Evolutionary conservation across 2,797 vertebrate species (phyloP).

Genomic region (Chiloscyllium punctatum): DNA sequence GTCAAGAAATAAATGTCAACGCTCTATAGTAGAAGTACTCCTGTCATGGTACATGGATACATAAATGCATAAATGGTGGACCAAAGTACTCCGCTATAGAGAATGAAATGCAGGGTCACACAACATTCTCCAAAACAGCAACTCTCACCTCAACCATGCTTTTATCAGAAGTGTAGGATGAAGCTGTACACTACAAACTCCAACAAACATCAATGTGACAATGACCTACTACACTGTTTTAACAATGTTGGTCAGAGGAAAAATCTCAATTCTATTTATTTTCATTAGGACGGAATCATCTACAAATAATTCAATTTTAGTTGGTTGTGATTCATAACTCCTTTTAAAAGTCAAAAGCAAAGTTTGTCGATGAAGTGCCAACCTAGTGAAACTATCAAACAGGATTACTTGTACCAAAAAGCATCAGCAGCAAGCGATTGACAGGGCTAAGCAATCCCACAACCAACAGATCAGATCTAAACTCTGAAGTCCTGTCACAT

Average conservation of each 20-base stretch:
- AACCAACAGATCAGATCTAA: too few relatives aligned
- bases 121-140: neutral
- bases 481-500: too few relatives aligned
- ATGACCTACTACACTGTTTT: neutral
- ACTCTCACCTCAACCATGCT: neutral
- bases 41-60: neutral
- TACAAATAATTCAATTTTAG: neutral
- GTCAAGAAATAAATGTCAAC: neutral
- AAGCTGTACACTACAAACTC: too few relatives aligned
- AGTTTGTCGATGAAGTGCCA: too few relatives aligned
- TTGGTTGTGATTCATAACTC: neutral
- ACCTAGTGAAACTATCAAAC: too few relatives aligned
- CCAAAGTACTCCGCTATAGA: neutral
- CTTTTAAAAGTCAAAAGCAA: too few relatives aligned
- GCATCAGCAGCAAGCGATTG: too few relatives aligned
- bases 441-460: too few relatives aligned
- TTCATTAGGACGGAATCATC: neutral
- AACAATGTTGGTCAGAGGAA: neutral
- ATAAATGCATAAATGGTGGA: neutral
- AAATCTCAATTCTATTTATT: neutral
- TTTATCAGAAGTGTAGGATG: neutral
- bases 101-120: neutral
- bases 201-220: too few relatives aligned
- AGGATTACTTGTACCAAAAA: too few relatives aligned
- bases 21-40: neutral